Evolutionary conservation across 2,797 vertebrate species (phyloP).

Genomic region (Podarcis siculus): DNA sequence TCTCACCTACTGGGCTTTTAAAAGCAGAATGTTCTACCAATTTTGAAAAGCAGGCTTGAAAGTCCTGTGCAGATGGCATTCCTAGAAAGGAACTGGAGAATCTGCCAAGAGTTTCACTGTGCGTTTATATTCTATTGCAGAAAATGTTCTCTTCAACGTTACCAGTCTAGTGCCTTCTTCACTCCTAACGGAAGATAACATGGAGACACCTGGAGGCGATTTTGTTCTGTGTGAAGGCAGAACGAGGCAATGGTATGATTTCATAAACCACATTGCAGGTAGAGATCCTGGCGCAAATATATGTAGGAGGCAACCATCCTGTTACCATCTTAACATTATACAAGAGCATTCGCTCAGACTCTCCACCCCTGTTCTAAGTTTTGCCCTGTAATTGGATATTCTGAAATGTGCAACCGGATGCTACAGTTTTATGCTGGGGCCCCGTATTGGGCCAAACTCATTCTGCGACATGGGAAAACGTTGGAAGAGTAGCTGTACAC

Average conservation of each 20-base stretch:
- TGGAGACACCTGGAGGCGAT: neutral
- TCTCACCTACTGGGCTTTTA: neutral
- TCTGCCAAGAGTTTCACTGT: constrained; percentile 34
- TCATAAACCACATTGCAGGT: neutral
- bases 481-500: neutral
- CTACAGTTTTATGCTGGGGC: neutral
- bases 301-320: neutral
- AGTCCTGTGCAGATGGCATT: constrained; percentile 6
- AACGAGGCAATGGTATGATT: neutral
- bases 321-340: neutral
- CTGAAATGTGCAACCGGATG: neutral
- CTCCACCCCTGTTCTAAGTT: neutral
- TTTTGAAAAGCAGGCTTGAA: neutral
- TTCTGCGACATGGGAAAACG: neutral
- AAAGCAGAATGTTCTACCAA: constrained; percentile 13
- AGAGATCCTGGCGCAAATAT: neutral
- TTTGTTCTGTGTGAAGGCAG: neutral
- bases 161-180: neutral
- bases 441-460: neutral
- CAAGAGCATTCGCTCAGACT: neutral
- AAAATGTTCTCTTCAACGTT: constrained; percentile 23
- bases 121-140: neutral
- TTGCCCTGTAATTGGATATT: neutral
- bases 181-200: constrained; percentile 36
- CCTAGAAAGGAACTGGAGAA: constrained; percentile 15